A percentile compares a stretch with the other conserved stretches of the same genome.
Evolutionary conservation across 30 jellyfish, hydroid and myxozoan species (phyloP).

Genomic region (Aurelia aurita complex sp. Pacific): DNA sequence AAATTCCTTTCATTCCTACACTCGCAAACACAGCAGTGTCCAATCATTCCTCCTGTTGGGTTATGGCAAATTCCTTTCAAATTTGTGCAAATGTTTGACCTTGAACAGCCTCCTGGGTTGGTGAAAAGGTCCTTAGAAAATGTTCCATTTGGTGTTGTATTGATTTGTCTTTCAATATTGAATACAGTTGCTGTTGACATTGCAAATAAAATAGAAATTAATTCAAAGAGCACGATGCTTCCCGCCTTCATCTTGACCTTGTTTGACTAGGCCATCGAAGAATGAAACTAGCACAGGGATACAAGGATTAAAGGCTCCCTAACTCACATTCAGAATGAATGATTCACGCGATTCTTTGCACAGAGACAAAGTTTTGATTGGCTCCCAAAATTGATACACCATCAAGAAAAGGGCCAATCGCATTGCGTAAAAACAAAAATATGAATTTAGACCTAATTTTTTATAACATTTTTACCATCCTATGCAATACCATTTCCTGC

Average conservation of each 20-base stretch:
- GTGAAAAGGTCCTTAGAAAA: constrained; percentile 9
- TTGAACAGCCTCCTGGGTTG: constrained; percentile 37
- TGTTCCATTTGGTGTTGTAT: not conserved
- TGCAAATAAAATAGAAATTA: not conserved
- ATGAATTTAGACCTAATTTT: too few relatives aligned
- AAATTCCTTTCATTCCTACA: not conserved
- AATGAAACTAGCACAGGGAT: not conserved
- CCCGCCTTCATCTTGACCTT: constrained; percentile 10
- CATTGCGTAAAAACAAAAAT: too few relatives aligned
- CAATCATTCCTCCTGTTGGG: not conserved
- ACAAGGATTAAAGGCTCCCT: too few relatives aligned
- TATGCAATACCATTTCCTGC: too few relatives aligned
- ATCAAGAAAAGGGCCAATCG: too few relatives aligned
- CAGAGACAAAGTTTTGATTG: too few relatives aligned
- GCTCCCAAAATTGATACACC: too few relatives aligned
- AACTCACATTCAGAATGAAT: too few relatives aligned
- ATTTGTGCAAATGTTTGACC: constrained; percentile 2
- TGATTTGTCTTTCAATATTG: constrained; percentile 2
- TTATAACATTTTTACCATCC: too few relatives aligned
- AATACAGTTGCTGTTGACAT: not conserved
- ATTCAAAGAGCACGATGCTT: not conserved
- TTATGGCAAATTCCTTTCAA: constrained; percentile 9
- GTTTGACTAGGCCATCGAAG: not conserved
- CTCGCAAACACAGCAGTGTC: constrained; percentile 30
- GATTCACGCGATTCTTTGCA: too few relatives aligned